These are phyloP conservation scores for Phortica variegata DNA, from an alignment of 1,140 invertebrate species.

Conservation along the genomic window DNA sequence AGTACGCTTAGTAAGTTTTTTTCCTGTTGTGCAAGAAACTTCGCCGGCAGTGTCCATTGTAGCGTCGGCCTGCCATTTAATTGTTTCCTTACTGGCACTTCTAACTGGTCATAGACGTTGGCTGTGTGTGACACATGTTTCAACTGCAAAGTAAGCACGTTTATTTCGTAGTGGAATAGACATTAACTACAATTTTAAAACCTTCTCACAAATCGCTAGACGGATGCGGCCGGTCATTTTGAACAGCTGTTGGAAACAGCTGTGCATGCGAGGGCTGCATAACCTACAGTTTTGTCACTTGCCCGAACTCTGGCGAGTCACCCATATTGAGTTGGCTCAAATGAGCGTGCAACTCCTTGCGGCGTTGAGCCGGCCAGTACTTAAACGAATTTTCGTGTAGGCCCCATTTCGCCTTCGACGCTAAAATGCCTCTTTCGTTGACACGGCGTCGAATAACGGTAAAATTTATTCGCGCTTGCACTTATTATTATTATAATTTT, in stretches of 20 bases:
- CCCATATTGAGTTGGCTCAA: too few relatives aligned
- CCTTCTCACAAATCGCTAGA: slow-evolving; percentile 43
- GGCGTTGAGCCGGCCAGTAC: too few relatives aligned
- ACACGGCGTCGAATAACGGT: too few relatives aligned
- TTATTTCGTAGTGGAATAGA: neutral
- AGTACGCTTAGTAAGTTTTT: slow-evolving; percentile 5
- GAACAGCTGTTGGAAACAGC: neutral
- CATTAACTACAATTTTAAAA: slow-evolving; percentile 5
- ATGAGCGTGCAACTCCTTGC: too few relatives aligned
- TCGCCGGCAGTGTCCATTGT: slow-evolving; percentile 31
- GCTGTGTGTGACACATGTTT: slow-evolving; percentile 25
- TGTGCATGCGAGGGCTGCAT: too few relatives aligned
- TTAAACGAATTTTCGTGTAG: too few relatives aligned
- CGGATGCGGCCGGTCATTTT: slow-evolving; percentile 31
- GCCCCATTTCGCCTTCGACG: too few relatives aligned
- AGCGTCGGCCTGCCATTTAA: slow-evolving; percentile 18
- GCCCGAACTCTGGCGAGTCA: too few relatives aligned
- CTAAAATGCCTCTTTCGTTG: too few relatives aligned
- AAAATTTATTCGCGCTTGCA: too few relatives aligned
- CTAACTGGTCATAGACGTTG: slow-evolving; percentile 31
- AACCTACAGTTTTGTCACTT: too few relatives aligned
- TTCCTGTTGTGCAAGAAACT: slow-evolving; percentile 25
- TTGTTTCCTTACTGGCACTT: slow-evolving; percentile 30
- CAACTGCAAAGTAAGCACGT: neutral
- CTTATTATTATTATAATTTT: too few relatives aligned